These are phyloP conservation scores for Xiphophorus maculatus DNA, from an alignment of 2,113 vertebrate genomes.

Conservation along the genomic window DNA sequence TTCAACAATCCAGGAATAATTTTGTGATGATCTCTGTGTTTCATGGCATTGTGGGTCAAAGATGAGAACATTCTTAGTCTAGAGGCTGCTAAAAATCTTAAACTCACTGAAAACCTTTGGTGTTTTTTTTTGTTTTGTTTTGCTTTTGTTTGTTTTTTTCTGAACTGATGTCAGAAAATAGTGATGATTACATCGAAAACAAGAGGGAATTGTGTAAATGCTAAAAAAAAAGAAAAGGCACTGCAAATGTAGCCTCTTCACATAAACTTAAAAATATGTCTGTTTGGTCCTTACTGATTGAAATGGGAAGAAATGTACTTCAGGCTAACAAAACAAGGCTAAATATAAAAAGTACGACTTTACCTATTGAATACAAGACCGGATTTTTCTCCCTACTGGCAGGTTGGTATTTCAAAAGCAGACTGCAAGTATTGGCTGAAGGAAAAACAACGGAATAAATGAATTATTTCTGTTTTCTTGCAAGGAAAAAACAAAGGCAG, in stretches of 20 bases:
- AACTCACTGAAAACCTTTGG: neutral
- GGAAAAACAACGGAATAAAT: slow-evolving; percentile 56
- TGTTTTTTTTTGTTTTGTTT: neutral
- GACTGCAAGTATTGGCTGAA: slow-evolving; percentile 10
- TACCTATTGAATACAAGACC: neutral
- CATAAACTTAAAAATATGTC: neutral
- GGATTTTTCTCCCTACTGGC: slow-evolving; percentile 6
- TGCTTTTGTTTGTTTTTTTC: neutral
- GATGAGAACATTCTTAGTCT: neutral
- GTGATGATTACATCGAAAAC: neutral
- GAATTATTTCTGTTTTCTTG: slow-evolving; percentile 60
- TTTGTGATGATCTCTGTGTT: no score
- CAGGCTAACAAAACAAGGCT: neutral
- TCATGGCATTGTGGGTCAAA: neutral
- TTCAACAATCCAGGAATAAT: no score
- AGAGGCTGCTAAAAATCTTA: neutral
- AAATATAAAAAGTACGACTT: neutral
- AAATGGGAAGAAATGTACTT: neutral
- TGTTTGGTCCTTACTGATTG: neutral
- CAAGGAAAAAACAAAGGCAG: slow-evolving; percentile 21
- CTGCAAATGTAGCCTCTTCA: neutral
- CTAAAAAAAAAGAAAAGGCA: neutral
- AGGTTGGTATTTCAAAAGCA: slow-evolving; percentile 55
- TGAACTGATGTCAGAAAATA: neutral
- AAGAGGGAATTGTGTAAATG: neutral